Percentiles rank a stretch among this genome's conserved stretches.
Evolutionary conservation across 2,888 invertebrate genomes (phyloP).

Genomic region (Eurytoma adleriae): DNA sequence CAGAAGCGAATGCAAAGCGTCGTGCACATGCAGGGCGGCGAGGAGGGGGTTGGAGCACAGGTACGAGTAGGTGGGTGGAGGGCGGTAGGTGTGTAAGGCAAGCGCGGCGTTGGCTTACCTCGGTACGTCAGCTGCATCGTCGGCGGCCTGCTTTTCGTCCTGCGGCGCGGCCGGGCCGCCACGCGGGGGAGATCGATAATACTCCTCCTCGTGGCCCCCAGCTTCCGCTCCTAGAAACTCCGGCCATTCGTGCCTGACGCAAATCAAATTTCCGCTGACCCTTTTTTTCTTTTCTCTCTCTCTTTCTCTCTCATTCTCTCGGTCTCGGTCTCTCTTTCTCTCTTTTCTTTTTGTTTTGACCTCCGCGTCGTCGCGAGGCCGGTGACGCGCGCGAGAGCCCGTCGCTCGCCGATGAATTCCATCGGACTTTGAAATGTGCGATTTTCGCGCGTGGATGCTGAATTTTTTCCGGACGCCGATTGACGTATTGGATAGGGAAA

Average conservation of each 20-base stretch:
- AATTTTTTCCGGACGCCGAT: too few relatives aligned
- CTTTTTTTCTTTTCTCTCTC: conserved; percentile 12
- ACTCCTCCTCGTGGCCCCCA: conserved; percentile 35
- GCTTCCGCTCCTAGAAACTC: conserved; percentile 45
- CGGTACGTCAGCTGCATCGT: conserved; percentile 25
- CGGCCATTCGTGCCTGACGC: conserved; percentile 32
- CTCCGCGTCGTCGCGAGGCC: too few relatives aligned
- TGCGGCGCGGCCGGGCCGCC: conserved; percentile 22
- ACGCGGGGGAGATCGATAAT: conserved; percentile 48
- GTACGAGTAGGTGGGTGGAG: background rate
- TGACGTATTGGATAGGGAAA: too few relatives aligned
- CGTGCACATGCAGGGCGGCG: background rate
- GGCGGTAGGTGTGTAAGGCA: background rate
- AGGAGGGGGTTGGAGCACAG: background rate
- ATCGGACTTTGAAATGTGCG: too few relatives aligned
- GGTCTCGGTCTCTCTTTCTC: background rate
- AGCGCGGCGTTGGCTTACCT: conserved; percentile 42
- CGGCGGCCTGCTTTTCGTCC: conserved; percentile 55
- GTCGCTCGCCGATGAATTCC: too few relatives aligned
- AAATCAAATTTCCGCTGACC: conserved; percentile 37
- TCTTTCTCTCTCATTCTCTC: background rate
- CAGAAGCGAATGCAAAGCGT: background rate
- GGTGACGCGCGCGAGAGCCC: too few relatives aligned
- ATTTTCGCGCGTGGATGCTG: too few relatives aligned
- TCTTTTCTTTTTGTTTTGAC: background rate